phyloP scores from a whole-genome alignment of 2,888 invertebrate genomes.

The Leuctra nigra region DNA sequence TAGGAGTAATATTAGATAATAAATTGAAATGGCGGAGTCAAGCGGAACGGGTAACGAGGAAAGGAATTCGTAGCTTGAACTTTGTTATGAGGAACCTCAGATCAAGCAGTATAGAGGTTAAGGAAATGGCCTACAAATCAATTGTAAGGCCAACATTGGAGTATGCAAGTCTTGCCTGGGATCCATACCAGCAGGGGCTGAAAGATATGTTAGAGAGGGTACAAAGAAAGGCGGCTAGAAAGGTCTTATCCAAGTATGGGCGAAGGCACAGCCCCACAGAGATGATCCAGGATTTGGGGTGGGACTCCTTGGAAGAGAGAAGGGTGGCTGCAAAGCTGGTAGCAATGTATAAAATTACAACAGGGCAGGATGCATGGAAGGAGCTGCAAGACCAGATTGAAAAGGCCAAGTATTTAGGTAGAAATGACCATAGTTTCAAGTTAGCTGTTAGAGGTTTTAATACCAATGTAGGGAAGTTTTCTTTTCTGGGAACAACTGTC shows the following conservation, averaged over 20 bases:
- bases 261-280: no score
- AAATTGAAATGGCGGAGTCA: not conserved
- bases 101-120: not conserved
- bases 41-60: not conserved
- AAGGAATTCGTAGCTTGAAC: not conserved
- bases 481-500: no score
- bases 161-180: not conserved
- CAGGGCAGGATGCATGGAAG: not conserved
- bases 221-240: not conserved
- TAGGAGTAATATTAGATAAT: slow-evolving; percentile 1
- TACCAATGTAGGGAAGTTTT: no score
- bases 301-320: not conserved
- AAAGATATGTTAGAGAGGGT: not conserved
- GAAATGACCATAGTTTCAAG: not conserved
- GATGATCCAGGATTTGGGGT: not conserved
- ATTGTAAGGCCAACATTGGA: not conserved
- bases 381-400: not conserved
- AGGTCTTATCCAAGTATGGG: not conserved
- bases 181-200: not conserved
- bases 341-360: not conserved
- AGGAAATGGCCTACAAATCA: slow-evolving; percentile 3
- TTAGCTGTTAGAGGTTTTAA: not conserved
- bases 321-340: not conserved
- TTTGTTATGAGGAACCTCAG: not conserved
- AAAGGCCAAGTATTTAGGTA: not conserved